Base-by-base conservation (phyloP, 1,140 invertebrate species). In the Zaprionus kolodkinae region DNA sequence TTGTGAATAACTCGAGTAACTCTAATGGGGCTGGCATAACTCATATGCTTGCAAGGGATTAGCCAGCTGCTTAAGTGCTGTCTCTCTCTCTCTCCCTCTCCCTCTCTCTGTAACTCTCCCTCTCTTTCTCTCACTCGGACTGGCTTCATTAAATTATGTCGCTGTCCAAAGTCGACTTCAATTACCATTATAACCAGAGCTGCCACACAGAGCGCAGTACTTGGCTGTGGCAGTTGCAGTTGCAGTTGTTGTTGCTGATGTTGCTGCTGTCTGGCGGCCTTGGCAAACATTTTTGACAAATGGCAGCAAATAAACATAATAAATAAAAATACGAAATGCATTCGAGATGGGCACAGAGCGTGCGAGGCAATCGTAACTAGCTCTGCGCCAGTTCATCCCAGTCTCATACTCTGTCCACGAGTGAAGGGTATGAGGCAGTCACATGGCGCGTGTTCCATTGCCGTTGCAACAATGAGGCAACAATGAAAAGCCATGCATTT, bases 401-500 rank as follows among this genome's bases (percentile, higher is more conserved):
- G 21, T 30, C 27, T 30, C 27, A 30, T 5, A 0, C 3, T 30
- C 54, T 43, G 43, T 17, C 33, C 33, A 21, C 5, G 7, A 35
- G 33, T 35, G 33, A n/a, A 15, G 40, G 40, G 40, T 9, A 45
- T 9, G n/a, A 15, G 40, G 40, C 40, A 45, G 7, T 50, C 67
- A 54, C 64, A 86, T 76, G 76, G 77, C 81, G 76, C 73, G 78
- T 68, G 82, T n/a, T n/a, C 72, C 76, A 54, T 40, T 43, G n/a
- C 62, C 69, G 45, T 65, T 72, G 68, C 80, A 80, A 88, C 86
- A 90, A 90, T 87, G 78, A 87, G 86, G 82, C 21, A 21, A 90
- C 79, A 85, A 90, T 86, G 86, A 86, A 87, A 90, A 90, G 87
- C 87, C 76, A 90, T 90, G 86, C 82, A 90, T 90, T 91, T 90